Base-by-base conservation (phyloP, 2,797 vertebrate genomes). In the Mormyrus hasselquistii region DNA sequence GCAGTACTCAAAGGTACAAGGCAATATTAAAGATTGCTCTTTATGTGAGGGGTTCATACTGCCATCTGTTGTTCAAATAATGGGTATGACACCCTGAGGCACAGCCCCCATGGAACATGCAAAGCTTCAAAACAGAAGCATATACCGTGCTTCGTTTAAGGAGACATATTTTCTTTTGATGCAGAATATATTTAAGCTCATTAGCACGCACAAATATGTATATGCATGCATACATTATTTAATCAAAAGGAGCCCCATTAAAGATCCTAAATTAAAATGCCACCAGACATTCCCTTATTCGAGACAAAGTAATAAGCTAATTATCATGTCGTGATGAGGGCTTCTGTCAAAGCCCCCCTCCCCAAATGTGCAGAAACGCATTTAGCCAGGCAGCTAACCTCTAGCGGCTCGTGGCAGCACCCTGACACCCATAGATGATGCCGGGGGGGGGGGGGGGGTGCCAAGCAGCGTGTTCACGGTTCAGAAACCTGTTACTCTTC, bases 171-270 rank as follows among this genome's bases (percentile, higher is more conserved):
- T 52, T 41, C 86, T 59, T 41, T 82, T 44, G 41, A 79, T 87
- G 87, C 8, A 69, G 62, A 87, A 90, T 89, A 16, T 90, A 92
- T 87, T 89, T 88, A 91, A 92, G 91, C 89, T 90, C 89, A 90
- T 73, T 89, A 95, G 94, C 93, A 95, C 93, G 92, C 90, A 83
- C 53, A 88, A 47, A 88, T 91, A 57, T 76, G 34, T 57, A 41
- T 14, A 88, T 82, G 16, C 44, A 83, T 93, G 94, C 93, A 95
- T 96, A 93, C 86, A 90, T 94, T 94, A 96, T 95, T 94, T 94
- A 96, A 96, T 95, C 95, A 96, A 94, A 92, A 92, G 10, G 89
- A 91, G 91, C 91, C 91, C 90, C 92, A 93, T 95, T 95, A 94
- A 94, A n/a, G 29, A 88, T 88, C 93, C 29, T 92, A 93, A 93